phyloP scores from a whole-genome alignment of 2,797 vertebrate genomes.

The Acrocephalus scirpaceus region DNA sequence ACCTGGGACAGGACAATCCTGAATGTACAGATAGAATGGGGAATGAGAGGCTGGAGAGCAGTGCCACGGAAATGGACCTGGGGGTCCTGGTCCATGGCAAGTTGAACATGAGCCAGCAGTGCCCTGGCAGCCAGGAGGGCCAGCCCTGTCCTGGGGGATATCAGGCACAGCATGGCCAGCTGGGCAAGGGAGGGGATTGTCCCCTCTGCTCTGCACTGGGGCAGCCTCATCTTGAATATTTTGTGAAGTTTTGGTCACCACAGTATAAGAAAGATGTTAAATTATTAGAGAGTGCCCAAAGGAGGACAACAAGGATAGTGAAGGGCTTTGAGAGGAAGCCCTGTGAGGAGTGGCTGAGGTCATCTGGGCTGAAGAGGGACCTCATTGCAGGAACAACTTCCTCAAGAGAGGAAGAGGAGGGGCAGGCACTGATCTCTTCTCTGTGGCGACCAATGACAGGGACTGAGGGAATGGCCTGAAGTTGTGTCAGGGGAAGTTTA shows the following conservation, averaged over 20 bases:
- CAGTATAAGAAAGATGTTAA: background rate
- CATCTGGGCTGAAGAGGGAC: background rate
- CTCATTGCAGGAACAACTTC: background rate
- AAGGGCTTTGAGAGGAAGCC: background rate
- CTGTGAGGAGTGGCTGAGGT: background rate
- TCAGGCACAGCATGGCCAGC: background rate
- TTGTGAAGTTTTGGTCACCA: rapidly evolving
- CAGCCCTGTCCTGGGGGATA: rapidly evolving
- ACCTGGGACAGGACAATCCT: background rate
- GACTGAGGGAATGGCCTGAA: background rate
- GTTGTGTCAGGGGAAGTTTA: background rate
- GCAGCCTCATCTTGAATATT: rapidly evolving
- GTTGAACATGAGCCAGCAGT: rapidly evolving
- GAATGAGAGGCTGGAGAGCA: background rate
- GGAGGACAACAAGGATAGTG: background rate
- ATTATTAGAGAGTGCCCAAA: background rate
- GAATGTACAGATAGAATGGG: background rate
- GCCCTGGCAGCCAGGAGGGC: background rate
- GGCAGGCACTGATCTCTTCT: background rate
- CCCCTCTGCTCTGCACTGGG: background rate
- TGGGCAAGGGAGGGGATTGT: background rate
- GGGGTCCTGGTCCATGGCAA: rapidly evolving
- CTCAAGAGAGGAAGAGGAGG: background rate
- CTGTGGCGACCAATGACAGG: background rate
- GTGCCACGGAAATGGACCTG: background rate